These are phyloP conservation scores for Dicrurus megarhynchus DNA, from an alignment of 2,113 vertebrate species.

Conservation along the genomic window DNA sequence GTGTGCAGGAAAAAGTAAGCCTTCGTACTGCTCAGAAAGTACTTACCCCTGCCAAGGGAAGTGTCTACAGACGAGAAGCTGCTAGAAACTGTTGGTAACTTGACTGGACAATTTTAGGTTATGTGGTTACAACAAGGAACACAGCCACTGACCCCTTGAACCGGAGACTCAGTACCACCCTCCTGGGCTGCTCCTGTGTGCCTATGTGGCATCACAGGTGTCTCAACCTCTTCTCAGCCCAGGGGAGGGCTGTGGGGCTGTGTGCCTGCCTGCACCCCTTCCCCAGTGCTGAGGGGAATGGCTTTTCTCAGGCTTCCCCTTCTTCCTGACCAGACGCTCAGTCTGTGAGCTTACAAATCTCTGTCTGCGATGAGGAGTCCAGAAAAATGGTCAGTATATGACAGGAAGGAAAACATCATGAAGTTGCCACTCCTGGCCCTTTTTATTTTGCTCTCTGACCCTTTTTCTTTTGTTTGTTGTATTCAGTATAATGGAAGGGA, in stretches of 20 bases:
- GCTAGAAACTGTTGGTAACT: background rate
- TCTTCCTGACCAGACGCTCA: background rate
- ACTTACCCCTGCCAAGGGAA: background rate
- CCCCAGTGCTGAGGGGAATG: fast-evolving
- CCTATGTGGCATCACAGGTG: fast-evolving
- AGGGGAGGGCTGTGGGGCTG: background rate
- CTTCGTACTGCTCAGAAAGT: background rate
- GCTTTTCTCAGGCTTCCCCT: background rate
- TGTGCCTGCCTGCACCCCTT: background rate
- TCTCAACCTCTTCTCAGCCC: background rate
- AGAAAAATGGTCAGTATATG: background rate
- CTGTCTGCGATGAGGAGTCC: fast-evolving
- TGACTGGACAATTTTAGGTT: background rate
- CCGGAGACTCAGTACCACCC: fast-evolving
- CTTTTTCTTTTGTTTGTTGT: background rate
- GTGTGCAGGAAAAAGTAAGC: background rate
- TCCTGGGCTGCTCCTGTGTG: background rate
- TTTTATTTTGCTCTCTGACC: background rate
- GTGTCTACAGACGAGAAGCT: background rate
- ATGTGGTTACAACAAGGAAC: background rate
- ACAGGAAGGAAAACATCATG: background rate
- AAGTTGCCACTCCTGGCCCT: background rate
- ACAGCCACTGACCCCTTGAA: background rate
- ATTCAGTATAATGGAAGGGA: background rate
- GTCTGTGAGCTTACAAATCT: background rate